Evolutionary conservation across 2,113 vertebrate species (phyloP).

Genomic region (Vidua macroura): DNA sequence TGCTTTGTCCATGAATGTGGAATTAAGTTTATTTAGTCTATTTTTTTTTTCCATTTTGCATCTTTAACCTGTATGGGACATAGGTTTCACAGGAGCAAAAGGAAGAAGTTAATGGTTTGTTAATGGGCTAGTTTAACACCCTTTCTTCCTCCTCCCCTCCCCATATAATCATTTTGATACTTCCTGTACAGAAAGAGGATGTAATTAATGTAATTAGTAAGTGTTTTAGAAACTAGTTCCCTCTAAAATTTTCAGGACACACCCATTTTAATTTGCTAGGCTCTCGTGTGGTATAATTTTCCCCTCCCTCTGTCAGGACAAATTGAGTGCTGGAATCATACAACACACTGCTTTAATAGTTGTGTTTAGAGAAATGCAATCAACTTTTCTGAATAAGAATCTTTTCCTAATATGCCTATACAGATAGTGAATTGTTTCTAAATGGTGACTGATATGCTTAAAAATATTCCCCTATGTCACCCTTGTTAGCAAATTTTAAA

Average conservation of each 20-base stretch:
- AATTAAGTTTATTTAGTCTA: neutral
- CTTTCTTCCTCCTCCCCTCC: neutral
- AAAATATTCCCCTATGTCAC: neutral
- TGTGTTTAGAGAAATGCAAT: slow-evolving; percentile 6
- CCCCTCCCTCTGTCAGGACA: slow-evolving; percentile 3
- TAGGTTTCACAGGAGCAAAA: neutral
- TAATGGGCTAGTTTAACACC: neutral
- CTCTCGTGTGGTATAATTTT: slow-evolving; percentile 28
- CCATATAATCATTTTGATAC: slow-evolving; percentile 19
- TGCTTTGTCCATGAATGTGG: neutral
- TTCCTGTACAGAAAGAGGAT: slow-evolving; percentile 55
- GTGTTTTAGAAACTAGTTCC: slow-evolving; percentile 40
- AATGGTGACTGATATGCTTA: neutral
- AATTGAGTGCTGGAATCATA: neutral
- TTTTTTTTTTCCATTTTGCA: neutral
- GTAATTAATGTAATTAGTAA: slow-evolving; percentile 61
- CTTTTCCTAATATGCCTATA: neutral
- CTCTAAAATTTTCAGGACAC: slow-evolving; percentile 46
- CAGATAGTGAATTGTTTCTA: neutral
- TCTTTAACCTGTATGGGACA: neutral
- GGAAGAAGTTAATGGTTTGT: neutral
- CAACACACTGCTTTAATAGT: neutral
- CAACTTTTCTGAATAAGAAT: neutral
- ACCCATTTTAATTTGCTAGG: slow-evolving; percentile 45
- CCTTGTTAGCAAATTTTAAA: neutral